A percentile compares a stretch with the other conserved stretches of the same genome.
phyloP scores from a whole-genome alignment of 2,888 invertebrate species.

The Drosophila borealis region DNA sequence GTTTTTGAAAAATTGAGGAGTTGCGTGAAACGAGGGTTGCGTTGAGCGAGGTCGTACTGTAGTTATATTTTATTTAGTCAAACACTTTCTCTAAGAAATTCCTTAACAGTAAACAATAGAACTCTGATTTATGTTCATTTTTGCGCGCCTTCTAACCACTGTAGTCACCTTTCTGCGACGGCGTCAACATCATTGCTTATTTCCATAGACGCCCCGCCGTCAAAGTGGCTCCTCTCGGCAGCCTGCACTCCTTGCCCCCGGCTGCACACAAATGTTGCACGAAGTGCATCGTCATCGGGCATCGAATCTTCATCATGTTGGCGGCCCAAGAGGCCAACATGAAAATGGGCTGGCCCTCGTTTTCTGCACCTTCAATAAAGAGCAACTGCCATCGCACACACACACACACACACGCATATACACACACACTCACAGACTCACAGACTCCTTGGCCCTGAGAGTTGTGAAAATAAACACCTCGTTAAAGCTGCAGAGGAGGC shows the following conservation, averaged over 20 bases:
- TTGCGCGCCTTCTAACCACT: too few species aligned
- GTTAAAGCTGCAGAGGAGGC: constrained; percentile 82
- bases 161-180: constrained; percentile 47
- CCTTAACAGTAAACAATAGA: too few species aligned
- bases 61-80: too few species aligned
- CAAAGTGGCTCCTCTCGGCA: constrained; percentile 39
- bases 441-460: constrained; percentile 62
- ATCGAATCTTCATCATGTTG: constrained; percentile 77
- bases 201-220: constrained; percentile 75
- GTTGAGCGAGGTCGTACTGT: too few species aligned
- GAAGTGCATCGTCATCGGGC: constrained; percentile 65
- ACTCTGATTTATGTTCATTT: too few species aligned
- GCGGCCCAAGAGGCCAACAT: constrained; percentile 58
- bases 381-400: constrained; percentile 59
- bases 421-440: constrained; percentile 16
- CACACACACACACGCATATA: constrained; percentile 4
- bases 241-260: neutral
- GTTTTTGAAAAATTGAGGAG: too few species aligned
- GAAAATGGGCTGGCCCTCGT: constrained; percentile 77
- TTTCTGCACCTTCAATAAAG: constrained; percentile 76
- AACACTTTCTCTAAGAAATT: too few species aligned
- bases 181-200: constrained; percentile 72
- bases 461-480: constrained; percentile 83
- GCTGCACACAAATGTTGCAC: constrained; percentile 41
- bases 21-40: too few species aligned